Conservation (phyloP, 2,888 invertebrate genomes). For the Ecliptopera silaceata region DNA sequence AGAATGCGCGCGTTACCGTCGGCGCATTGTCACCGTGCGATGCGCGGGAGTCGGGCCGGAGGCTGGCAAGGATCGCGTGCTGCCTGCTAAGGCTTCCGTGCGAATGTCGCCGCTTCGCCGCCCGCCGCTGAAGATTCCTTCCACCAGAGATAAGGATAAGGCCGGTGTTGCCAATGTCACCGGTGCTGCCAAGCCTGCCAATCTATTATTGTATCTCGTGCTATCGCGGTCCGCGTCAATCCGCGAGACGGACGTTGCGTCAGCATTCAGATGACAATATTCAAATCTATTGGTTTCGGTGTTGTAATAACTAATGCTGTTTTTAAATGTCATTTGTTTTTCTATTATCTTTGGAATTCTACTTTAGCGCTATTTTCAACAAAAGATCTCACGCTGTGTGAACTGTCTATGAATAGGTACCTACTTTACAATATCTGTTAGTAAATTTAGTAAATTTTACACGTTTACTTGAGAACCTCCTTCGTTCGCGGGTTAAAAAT, state of each 20-base stretch:
- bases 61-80: constrained; percentile 72
- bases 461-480: no score
- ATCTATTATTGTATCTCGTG: constrained; percentile 64
- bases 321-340: neutral
- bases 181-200: constrained; percentile 22
- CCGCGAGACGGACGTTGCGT: constrained; percentile 28
- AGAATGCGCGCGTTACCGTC: constrained; percentile 61
- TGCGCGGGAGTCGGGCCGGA: constrained; percentile 52
- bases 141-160: constrained; percentile 77
- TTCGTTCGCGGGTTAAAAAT: no score
- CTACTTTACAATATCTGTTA: no score
- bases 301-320: neutral
- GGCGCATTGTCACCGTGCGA: constrained; percentile 73
- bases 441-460: no score
- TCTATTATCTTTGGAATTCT: no score
- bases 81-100: constrained; percentile 76
- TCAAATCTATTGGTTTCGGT: neutral
- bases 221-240: constrained; percentile 68
- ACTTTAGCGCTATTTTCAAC: no score
- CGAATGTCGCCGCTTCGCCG: constrained; percentile 70
- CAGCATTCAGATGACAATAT: constrained; percentile 11
- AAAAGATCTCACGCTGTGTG: no score
- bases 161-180: constrained; percentile 42
- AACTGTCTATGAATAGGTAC: no score
- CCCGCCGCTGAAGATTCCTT: constrained; percentile 70